Conservation (phyloP, 2,797 vertebrate species). For the Hirundo rustica region DNA sequence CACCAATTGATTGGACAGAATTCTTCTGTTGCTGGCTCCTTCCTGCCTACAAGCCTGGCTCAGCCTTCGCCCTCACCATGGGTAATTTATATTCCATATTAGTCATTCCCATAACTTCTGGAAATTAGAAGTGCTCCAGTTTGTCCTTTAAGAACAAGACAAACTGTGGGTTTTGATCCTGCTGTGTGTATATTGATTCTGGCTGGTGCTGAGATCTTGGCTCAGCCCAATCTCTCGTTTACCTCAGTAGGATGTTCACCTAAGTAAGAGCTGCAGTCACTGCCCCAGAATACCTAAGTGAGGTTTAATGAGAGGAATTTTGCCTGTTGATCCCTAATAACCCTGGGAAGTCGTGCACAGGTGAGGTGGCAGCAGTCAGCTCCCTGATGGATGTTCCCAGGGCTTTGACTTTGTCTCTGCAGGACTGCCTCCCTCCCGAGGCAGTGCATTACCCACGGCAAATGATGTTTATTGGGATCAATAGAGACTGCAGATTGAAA, state of each 20-base stretch:
- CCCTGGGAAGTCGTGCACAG: neutral
- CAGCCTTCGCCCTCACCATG: neutral
- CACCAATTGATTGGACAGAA: neutral
- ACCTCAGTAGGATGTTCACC: neutral
- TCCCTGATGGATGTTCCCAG: neutral
- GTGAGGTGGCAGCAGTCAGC: neutral
- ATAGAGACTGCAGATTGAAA: neutral
- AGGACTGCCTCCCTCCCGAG: fast-evolving
- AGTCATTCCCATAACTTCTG: neutral
- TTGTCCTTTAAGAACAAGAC: neutral
- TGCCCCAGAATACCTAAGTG: neutral
- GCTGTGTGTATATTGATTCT: neutral
- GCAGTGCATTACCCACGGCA: neutral
- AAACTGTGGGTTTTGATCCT: neutral
- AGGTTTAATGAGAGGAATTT: neutral
- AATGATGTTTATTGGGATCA: neutral
- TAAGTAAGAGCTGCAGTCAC: neutral
- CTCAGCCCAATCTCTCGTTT: neutral
- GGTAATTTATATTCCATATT: neutral
- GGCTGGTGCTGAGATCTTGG: neutral
- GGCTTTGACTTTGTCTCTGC: neutral
- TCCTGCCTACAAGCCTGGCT: neutral
- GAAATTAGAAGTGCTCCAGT: neutral
- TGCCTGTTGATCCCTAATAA: neutral
- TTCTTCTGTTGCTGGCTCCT: neutral